Base-by-base conservation (phyloP, 2,888 invertebrate genomes). In the Spisula subtruncata region DNA sequence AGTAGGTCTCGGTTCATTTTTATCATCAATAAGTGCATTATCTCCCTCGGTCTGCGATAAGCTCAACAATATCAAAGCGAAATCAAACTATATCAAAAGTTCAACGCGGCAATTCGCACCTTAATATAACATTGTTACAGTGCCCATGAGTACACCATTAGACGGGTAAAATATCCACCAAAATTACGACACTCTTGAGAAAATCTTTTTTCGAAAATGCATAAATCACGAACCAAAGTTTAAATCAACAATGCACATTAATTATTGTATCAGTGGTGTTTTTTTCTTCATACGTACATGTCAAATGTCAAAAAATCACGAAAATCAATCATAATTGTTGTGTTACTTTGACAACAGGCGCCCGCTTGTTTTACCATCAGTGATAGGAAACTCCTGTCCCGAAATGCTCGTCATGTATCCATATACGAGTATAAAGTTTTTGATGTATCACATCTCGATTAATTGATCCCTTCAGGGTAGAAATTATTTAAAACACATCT, bases 231-330 rank as follows among this genome's bases (percentile, higher is more conserved):
- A 2, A 75, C 75, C 32, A 16, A 35, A 75, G 75, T 75, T 75
- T 75, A 75, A 75, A 75, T 75, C 29, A 75, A 75, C 75, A 75
- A 75, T 75, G 75, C 75, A 75, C 75, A 75, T 75, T 75, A 75
- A 75, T 75, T 16, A 35, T 75, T 75, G 75, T 75, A 75, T 75
- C 29, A 75, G 35, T 75, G 12, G 29, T 75, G 35, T 75, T 75
- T 32, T n/a, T 71, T 75, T 35, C 18, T 32, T 18, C 35, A 75
- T 75, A 35, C n/a, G 16, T 75, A 75, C 75, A 75, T 75, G 75
- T 75, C 75, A 75, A 32, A 75, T 75, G 75, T 75, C 75, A 75
- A 75, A 75, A 35, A 75, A 35, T 35, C 32, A 75, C 75, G 35
- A 75, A 75, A 75, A 75, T 75, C 75, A 75, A 75, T 75, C 75